Evolutionary conservation across 2,888 invertebrate species (phyloP).

Genomic region (Proisotoma minuta): DNA sequence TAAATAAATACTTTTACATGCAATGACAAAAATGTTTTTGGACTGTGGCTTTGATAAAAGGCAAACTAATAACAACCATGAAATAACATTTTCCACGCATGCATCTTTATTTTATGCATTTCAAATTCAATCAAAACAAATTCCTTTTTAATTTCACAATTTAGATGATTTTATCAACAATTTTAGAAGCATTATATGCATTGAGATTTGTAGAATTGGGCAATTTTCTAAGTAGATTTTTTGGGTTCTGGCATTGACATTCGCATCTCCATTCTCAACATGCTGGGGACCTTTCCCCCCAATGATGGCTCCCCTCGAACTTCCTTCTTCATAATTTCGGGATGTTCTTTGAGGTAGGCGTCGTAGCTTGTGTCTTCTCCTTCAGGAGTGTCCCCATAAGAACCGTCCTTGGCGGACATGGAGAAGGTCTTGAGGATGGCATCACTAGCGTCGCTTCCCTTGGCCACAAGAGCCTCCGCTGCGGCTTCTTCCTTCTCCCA

Average conservation of each 20-base stretch:
- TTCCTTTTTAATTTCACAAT: too few species aligned
- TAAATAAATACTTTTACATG: too few species aligned
- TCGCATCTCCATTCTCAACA: too few species aligned
- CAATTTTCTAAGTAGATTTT: too few species aligned
- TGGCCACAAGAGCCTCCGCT: slow-evolving; percentile 4
- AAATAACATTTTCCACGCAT: not conserved
- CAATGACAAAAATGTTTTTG: too few species aligned
- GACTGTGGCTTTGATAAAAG: too few species aligned
- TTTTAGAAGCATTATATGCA: too few species aligned
- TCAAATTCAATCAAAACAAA: too few species aligned
- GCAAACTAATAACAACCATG: too few species aligned
- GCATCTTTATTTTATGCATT: not conserved
- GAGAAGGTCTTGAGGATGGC: not conserved
- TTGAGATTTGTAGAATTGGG: too few species aligned
- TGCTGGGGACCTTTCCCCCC: slow-evolving; percentile 4
- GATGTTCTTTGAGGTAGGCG: slow-evolving; percentile 20
- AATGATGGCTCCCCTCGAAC: slow-evolving; percentile 5
- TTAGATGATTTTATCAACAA: too few species aligned
- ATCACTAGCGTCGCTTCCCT: slow-evolving; percentile 3
- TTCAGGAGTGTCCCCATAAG: not conserved
- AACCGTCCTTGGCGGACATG: slow-evolving; percentile 11
- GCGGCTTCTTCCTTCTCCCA: slow-evolving; percentile 15
- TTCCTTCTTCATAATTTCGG: slow-evolving; percentile 8
- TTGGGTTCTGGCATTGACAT: too few species aligned
- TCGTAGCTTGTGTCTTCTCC: slow-evolving; percentile 15